Base-by-base conservation (phyloP, 2,888 invertebrate genomes). In the Spisula subtruncata region DNA sequence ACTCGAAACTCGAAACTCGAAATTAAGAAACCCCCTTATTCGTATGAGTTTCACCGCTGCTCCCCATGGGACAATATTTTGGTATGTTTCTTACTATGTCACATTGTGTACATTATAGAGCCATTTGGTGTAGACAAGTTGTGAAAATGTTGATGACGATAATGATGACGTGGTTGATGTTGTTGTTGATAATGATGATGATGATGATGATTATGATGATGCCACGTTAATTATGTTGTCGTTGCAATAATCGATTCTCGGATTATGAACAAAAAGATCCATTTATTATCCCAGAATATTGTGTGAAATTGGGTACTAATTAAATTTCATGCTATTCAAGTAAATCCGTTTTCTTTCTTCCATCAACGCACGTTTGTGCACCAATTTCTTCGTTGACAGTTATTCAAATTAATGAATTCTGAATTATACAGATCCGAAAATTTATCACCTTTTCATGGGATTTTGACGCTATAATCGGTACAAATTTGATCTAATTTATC, bases 361-460 rank as follows among this genome's bases (percentile, higher is more conserved):
- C 32, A 25, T 18, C 48, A 29, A 75, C 20, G 48, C 25, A 14
- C 8, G n/a, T 48, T 46, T 12, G 41, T 48, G 46, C 35, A 29
- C 41, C 85, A 85, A 85, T 92, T 92, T 88, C 81, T n/a, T 54
- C 75, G 60, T 25, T 87, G 92, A 92, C 92, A 85, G 87, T 92
- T 83, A 92, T 92, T 92, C 92, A 83, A 90, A 92, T 92, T 92
- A 92, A 92, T 92, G 91, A 85, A 81, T 90, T 91, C 90, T 91
- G 90, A 92, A 91, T 91, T 90, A 85, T 86, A 88, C 90, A 89
- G 91, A 91, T 91, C 92, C 88, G 87, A 86, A 85, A 90, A 92
- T 91, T 89, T 91, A 92, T 89, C 84, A 85, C 89, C 88, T 88
- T 91, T 89, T 90, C 87, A 92, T 91, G 90, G 71, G 91, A 92